phyloP scores from a whole-genome alignment of 2,797 vertebrate species.

The Paguma larvata region DNA sequence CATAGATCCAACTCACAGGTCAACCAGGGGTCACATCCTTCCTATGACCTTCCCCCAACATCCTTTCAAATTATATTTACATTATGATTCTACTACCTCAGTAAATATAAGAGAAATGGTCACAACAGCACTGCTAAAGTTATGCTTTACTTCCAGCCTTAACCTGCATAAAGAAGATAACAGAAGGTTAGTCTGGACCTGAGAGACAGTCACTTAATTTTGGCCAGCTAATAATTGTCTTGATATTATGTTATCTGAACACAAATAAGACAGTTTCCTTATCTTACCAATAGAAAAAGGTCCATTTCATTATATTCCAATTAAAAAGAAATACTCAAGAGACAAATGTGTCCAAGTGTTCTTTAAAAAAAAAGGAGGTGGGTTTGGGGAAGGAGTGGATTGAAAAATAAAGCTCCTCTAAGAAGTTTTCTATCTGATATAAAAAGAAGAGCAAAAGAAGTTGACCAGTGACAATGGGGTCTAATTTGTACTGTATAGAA shows the following conservation, averaged over 20 bases:
- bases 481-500: background rate
- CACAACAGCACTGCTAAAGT: background rate
- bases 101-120: background rate
- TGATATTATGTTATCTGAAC: background rate
- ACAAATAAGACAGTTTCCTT: background rate
- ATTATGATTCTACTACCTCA: background rate
- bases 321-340: background rate
- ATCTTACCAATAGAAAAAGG: background rate
- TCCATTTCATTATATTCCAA: background rate
- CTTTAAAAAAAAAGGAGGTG: background rate
- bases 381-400: background rate
- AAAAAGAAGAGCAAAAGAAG: slow-evolving; percentile 2
- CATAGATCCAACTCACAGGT: background rate
- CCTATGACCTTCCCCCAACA: background rate
- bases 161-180: background rate
- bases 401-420: background rate
- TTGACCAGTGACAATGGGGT: background rate
- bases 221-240: background rate
- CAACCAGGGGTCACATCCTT: background rate
- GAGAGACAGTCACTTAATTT: background rate
- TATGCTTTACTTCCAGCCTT: background rate
- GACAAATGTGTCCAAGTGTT: background rate
- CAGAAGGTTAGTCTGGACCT: background rate
- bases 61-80: background rate
- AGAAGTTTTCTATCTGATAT: background rate